Evolutionary conservation across 35 echinoderm and acorn worm species (phyloP).

Genomic region (Heliocidaris tuberculata): DNA sequence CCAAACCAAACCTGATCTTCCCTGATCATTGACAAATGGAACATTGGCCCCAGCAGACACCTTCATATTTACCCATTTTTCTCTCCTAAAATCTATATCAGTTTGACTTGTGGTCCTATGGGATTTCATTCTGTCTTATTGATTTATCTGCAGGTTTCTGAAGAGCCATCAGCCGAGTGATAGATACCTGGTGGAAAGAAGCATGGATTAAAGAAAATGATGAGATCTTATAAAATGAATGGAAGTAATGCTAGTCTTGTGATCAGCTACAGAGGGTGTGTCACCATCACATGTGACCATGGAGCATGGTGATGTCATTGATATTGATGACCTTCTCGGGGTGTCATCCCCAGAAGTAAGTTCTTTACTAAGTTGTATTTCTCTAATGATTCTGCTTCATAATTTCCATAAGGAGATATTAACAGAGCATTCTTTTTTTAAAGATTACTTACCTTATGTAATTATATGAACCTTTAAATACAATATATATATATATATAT

Average conservation of each 20-base stretch:
- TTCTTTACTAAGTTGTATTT: not conserved
- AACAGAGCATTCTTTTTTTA: not conserved
- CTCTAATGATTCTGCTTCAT: not conserved
- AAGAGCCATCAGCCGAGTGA: too few relatives aligned
- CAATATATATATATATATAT: too few relatives aligned
- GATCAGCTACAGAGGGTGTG: not conserved
- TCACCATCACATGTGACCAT: slow-evolving; percentile 26
- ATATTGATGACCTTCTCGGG: slow-evolving; percentile 58
- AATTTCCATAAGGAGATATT: not conserved
- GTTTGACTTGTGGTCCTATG: too few relatives aligned
- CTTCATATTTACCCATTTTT: too few relatives aligned
- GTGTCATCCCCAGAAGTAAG: slow-evolving; percentile 39
- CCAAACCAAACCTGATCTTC: too few relatives aligned
- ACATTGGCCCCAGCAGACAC: too few relatives aligned
- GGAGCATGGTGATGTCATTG: slow-evolving; percentile 59
- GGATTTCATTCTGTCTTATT: too few relatives aligned
- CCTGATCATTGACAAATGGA: too few relatives aligned
- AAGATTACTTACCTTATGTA: not conserved
- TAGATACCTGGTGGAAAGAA: not conserved
- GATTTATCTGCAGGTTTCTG: too few relatives aligned
- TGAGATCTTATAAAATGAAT: too few relatives aligned
- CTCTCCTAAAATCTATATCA: too few relatives aligned
- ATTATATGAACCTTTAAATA: not conserved
- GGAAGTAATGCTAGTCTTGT: not conserved
- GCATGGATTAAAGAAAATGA: not conserved